A percentile compares a stretch with the other conserved stretches of the same genome.
Conservation (phyloP, 2,113 vertebrate genomes). For the Australoheros scitulus region DNA sequence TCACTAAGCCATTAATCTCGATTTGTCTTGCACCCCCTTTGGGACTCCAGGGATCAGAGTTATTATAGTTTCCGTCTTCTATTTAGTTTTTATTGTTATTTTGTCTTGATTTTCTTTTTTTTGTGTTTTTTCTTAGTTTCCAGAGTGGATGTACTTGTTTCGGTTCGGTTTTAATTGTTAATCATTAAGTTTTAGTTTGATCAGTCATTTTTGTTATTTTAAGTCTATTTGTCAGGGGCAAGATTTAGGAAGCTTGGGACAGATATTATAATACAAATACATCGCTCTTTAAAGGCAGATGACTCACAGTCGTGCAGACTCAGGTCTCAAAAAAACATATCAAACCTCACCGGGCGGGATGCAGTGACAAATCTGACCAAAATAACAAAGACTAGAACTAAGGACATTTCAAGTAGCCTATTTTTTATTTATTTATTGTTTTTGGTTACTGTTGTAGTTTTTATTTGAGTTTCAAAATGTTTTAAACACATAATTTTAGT, state of each 20-base stretch:
- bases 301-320: neutral
- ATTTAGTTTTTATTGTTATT: neutral
- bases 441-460: no score
- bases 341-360: neutral
- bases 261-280: neutral
- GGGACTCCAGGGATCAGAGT: no score
- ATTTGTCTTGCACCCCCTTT: no score
- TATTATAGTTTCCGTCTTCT: no score
- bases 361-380: neutral
- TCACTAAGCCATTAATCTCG: no score
- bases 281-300: neutral
- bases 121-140: neutral
- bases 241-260: neutral
- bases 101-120: neutral
- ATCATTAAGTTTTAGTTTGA: neutral
- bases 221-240: neutral
- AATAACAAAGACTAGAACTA: no score
- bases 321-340: neutral
- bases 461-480: neutral
- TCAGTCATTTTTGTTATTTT: neutral
- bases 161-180: neutral
- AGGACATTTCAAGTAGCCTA: no score
- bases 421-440: no score
- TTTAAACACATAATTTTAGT: neutral
- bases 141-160: neutral